Percentiles rank a stretch among this genome's conserved stretches.
Evolutionary conservation across 2,797 vertebrate species (phyloP).

Genomic region (Enteromius viviparus): DNA sequence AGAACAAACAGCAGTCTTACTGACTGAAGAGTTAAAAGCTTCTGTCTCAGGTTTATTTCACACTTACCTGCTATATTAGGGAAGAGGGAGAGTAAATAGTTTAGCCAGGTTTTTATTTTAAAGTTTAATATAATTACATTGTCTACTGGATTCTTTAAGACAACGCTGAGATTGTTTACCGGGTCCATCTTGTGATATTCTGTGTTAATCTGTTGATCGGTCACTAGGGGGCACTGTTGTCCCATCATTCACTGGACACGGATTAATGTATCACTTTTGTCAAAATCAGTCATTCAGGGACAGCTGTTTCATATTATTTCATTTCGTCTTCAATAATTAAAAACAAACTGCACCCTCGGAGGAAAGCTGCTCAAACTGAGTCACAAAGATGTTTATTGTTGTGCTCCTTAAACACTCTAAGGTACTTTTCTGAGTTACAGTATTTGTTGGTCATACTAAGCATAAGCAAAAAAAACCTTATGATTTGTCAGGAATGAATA

Average conservation of each 20-base stretch:
- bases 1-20: constrained; percentile 58
- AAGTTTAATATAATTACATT: neutral
- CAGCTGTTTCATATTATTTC: neutral
- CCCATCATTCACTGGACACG: neutral
- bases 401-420: neutral
- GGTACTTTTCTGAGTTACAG: neutral
- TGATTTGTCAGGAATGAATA: neutral
- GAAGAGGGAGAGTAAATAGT: neutral
- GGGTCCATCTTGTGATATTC: neutral
- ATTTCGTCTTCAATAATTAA: constrained; percentile 10
- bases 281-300: neutral
- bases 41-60: constrained; percentile 41
- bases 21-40: constrained; percentile 13
- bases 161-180: too few relatives aligned
- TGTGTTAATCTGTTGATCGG: neutral
- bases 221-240: constrained; percentile 66
- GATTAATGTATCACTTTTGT: neutral
- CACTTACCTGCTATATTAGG: constrained; percentile 19
- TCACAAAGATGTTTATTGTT: neutral
- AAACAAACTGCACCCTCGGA: neutral
- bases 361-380: neutral
- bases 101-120: neutral
- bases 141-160: neutral
- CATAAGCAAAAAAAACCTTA: neutral
- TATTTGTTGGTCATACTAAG: neutral